Percentiles rank a stretch among this genome's conserved stretches.
phyloP scores from a whole-genome alignment of 2,888 invertebrate species.

The Odontomyia ornata region DNA sequence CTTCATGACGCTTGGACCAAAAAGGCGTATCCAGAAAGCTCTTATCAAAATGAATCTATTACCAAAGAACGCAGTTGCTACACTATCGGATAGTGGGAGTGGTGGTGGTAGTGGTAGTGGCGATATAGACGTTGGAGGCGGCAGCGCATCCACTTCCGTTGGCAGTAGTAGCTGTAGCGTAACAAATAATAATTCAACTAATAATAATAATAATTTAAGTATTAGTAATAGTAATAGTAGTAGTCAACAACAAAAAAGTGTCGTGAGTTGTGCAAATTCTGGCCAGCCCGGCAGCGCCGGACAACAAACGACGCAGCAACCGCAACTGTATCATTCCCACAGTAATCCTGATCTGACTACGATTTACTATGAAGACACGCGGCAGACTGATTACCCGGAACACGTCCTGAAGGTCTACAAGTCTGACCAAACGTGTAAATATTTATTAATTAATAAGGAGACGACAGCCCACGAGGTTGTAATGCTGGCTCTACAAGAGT shows the following conservation, averaged over 20 bases:
- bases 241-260: background rate
- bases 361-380: constrained; percentile 81
- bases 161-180: background rate
- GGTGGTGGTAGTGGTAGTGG: background rate
- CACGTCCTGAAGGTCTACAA: constrained; percentile 96
- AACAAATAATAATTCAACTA: constrained; percentile 26
- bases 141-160: constrained; percentile 56
- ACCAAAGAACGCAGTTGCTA: constrained; percentile 79
- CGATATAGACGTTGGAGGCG: constrained; percentile 65
- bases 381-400: constrained; percentile 88
- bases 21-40: constrained; percentile 83
- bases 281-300: background rate
- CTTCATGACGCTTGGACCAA: constrained; percentile 90
- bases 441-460: constrained; percentile 94
- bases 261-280: background rate
- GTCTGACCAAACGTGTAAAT: constrained; percentile 97
- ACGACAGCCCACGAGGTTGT: constrained; percentile 91
- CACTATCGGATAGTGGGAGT: constrained; percentile 63
- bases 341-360: constrained; percentile 89
- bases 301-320: constrained; percentile 47
- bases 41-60: constrained; percentile 90
- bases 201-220: constrained; percentile 34
- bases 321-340: constrained; percentile 80
- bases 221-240: constrained; percentile 24
- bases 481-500: constrained; percentile 95